Evolutionary conservation across 2,113 vertebrate genomes (phyloP), one percentile per base, ranked within the genome.

Genomic region (Hydropotes inermis): DNA sequence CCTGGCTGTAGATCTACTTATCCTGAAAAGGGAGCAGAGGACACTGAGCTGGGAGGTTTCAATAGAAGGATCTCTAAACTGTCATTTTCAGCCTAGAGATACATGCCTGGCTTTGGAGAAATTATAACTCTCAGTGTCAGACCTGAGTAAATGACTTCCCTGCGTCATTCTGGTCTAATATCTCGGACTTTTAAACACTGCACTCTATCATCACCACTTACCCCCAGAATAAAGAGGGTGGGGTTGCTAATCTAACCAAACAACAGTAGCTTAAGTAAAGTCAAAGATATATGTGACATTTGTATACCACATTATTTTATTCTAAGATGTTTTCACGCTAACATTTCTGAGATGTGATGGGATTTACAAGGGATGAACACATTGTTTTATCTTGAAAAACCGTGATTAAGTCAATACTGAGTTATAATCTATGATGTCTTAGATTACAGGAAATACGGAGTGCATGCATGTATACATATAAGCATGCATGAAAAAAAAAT

Each of bases 61-160:
- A 96, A 95, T 60, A 92, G 95, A 83, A 82, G n/a, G 52, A 74
- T 55, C 78, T 96, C 91, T 54, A 64, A 93, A 91, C n/a, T 96
- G 94, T 89, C 93, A 91, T 97, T 97, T 97, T 52, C 60, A 43
- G 95, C 45, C 82, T 60, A 57, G 70, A 96, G 81, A 95, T 45
- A 82, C 50, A 50, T 5, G 55, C 45, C 78, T 83, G 61, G 78
- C 78, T 97, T 95, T 89, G 78, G 84, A 95, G 81, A 97, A 97
- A 98, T 85, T 95, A 64, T 91, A 94, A 97, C 91, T 94, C 43
- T 87, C 85, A 97, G 86, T 89, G 90, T 96, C 95, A 97, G 93
- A 67, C 54, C 84, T 39, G 54, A 93, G 93, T 43, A 91, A 97
- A 96, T 19, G 88, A 95, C 89, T 93, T 76, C 64, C 82, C 54